A percentile compares a stretch with the other conserved stretches of the same genome.
Conservation (phyloP, 2,888 invertebrate genomes). For the Drosophila mulleri region DNA sequence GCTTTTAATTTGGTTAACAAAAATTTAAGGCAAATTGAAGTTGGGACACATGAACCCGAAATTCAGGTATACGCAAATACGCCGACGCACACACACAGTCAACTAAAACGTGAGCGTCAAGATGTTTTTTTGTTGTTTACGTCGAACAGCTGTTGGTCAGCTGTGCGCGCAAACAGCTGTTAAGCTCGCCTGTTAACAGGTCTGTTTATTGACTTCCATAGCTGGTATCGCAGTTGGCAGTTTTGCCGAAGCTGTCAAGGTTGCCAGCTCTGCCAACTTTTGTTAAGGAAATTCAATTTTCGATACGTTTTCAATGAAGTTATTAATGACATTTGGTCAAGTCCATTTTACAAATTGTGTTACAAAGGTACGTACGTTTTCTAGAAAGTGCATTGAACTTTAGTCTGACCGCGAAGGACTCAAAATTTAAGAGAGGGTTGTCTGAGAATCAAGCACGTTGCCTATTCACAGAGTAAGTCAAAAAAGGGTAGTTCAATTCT, state of each 20-base stretch:
- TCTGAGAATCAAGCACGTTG: constrained; percentile 66
- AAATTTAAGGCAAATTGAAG: constrained; percentile 27
- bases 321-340: not conserved
- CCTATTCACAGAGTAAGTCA: constrained; percentile 65
- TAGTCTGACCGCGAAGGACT: constrained; percentile 44
- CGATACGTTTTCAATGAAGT: not conserved
- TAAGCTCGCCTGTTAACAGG: constrained; percentile 39
- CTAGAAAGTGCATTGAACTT: constrained; percentile 72
- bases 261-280: constrained; percentile 33
- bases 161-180: constrained; percentile 50
- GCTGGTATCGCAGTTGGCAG: constrained; percentile 33
- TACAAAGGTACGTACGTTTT: constrained; percentile 3
- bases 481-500: constrained; percentile 52
- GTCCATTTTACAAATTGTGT: not conserved
- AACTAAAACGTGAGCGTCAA: constrained; percentile 41
- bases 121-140: constrained; percentile 71
- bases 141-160: constrained; percentile 62
- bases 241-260: constrained; percentile 32
- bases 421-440: constrained; percentile 48
- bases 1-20: constrained; percentile 5
- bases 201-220: constrained; percentile 29
- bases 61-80: constrained; percentile 9
- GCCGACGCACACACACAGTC: constrained; percentile 10
- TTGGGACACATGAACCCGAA: constrained; percentile 44
- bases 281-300: constrained; percentile 10